Percentiles rank a stretch among this genome's conserved stretches.
Evolutionary conservation across 2,113 vertebrate species (phyloP).

Genomic region (Tilapia sparmanii): DNA sequence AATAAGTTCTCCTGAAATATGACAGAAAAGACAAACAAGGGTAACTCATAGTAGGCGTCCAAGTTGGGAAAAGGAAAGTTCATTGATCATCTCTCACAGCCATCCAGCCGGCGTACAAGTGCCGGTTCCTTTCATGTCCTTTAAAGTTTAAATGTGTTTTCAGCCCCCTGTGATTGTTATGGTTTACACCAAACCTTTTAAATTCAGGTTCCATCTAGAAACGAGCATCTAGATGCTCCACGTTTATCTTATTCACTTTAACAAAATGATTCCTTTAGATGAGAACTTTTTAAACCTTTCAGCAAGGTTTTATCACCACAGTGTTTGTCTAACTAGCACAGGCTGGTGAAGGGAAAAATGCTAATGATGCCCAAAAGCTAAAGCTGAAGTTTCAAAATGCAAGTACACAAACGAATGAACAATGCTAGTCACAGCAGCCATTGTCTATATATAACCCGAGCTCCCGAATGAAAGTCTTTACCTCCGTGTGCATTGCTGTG

Average conservation of each 20-base stretch:
- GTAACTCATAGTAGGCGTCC: background rate
- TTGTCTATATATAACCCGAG: background rate
- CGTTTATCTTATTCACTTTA: background rate
- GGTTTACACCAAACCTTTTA: background rate
- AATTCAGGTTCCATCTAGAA: background rate
- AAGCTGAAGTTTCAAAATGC: background rate
- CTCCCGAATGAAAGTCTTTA: background rate
- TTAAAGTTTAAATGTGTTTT: background rate
- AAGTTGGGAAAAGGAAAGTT: background rate
- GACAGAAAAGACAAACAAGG: background rate
- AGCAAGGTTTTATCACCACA: accelerated
- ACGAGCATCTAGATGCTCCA: too few relatives aligned
- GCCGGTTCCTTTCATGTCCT: background rate
- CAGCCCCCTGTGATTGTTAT: accelerated
- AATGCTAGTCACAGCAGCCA: background rate
- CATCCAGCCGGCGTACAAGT: accelerated
- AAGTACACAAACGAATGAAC: background rate
- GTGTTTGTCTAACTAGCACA: background rate
- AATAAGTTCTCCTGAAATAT: background rate
- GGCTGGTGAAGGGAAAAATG: background rate
- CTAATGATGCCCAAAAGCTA: background rate
- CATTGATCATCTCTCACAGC: background rate
- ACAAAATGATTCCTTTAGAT: background rate
- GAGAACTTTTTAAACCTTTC: background rate
- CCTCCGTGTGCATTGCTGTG: background rate